Evolutionary conservation across 2,113 vertebrate species (phyloP).

Genomic region (Paralichthys olivaceus): DNA sequence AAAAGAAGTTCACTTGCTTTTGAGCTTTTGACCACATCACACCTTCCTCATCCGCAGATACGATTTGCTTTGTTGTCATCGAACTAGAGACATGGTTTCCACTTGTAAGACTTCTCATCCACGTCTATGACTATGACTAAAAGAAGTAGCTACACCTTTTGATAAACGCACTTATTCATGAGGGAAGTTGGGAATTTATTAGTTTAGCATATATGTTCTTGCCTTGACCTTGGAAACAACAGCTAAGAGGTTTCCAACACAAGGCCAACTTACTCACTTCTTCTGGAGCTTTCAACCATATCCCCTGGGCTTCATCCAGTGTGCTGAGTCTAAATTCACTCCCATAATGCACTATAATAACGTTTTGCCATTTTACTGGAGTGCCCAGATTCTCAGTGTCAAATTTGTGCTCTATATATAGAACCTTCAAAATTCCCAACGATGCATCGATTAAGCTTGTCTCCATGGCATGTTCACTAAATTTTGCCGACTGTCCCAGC

Average conservation of each 20-base stretch:
- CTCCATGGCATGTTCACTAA: background rate
- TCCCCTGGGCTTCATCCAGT: background rate
- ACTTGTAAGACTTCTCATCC: too few species aligned
- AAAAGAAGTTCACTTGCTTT: too few species aligned
- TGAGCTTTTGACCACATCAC: too few species aligned
- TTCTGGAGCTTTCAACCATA: background rate
- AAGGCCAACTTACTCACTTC: background rate
- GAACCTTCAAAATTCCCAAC: background rate
- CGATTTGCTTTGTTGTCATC: too few species aligned
- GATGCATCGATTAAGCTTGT: too few species aligned
- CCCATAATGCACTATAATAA: background rate
- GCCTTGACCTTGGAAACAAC: background rate
- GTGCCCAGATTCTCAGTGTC: background rate
- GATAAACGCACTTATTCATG: background rate
- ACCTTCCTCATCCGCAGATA: too few species aligned
- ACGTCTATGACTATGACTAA: too few species aligned
- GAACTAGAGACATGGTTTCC: too few species aligned
- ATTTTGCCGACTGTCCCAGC: background rate
- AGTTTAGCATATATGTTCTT: background rate
- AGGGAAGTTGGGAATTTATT: background rate
- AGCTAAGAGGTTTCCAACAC: background rate
- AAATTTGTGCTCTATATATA: background rate
- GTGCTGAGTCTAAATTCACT: background rate
- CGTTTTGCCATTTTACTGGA: background rate
- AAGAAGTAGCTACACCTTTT: background rate